Percentiles rank a stretch among this genome's conserved stretches.
Conservation (phyloP, 2,888 invertebrate species). For the Patella ulyssiponensis region DNA sequence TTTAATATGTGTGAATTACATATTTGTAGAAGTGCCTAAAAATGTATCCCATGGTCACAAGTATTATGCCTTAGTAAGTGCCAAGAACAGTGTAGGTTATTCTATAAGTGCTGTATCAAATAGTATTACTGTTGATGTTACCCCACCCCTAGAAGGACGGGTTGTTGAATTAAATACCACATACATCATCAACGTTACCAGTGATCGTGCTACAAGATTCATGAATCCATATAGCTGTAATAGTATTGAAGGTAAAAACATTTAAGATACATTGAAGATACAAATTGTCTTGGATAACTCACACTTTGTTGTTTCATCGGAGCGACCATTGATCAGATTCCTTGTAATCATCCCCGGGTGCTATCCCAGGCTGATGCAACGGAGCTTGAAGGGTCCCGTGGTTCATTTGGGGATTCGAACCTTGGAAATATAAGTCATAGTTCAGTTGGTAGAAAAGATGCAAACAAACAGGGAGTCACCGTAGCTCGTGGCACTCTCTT, state of each 20-base stretch:
- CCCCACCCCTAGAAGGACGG: constrained; percentile 43
- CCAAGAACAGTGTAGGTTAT: constrained; percentile 42
- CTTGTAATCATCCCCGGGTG: too few species aligned
- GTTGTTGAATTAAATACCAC: constrained; percentile 43
- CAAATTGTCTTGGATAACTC: too few species aligned
- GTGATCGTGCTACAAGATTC: constrained; percentile 27
- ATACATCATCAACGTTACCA: constrained; percentile 35
- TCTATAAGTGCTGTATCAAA: constrained; percentile 37
- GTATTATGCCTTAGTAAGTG: constrained; percentile 44
- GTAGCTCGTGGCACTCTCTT: too few species aligned
- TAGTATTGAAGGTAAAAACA: constrained; percentile 34
- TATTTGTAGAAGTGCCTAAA: constrained; percentile 32
- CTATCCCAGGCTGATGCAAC: too few species aligned
- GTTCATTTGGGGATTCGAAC: too few species aligned
- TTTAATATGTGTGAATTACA: too few species aligned
- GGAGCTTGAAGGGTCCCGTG: too few species aligned
- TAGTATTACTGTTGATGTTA: constrained; percentile 44
- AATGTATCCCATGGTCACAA: constrained; percentile 30
- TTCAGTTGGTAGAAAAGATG: too few species aligned
- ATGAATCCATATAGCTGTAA: constrained; percentile 40
- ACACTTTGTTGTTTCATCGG: too few species aligned
- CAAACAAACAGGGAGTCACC: too few species aligned
- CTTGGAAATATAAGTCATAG: too few species aligned
- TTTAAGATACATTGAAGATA: not conserved
- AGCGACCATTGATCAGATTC: too few species aligned